Evolutionary conservation across 2,113 vertebrate species (phyloP).

Genomic region (Lophochroa leadbeateri): DNA sequence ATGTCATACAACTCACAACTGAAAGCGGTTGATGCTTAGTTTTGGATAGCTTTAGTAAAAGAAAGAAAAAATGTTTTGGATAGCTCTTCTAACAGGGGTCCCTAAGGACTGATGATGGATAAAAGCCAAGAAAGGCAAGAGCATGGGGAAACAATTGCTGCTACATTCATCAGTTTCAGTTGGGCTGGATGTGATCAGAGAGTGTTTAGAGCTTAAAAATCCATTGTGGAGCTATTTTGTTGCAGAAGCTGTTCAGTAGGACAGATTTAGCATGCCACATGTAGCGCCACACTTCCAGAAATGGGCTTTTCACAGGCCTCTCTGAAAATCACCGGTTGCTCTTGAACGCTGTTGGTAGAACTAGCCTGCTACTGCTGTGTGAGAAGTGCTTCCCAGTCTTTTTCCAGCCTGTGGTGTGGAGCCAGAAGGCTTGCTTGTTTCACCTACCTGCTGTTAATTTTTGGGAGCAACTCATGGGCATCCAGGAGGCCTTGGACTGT

Average conservation of each 20-base stretch:
- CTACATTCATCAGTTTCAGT: neutral
- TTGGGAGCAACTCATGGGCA: neutral
- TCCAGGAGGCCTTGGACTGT: neutral
- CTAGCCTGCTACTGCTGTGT: fast-evolving
- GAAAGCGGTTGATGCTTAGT: neutral
- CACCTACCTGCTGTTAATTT: neutral
- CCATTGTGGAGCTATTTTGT: neutral
- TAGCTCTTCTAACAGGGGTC: neutral
- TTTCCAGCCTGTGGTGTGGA: neutral
- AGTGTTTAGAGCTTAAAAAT: neutral
- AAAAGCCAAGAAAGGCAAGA: neutral
- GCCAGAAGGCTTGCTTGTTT: neutral
- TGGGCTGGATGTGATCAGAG: neutral
- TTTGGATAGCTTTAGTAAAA: neutral
- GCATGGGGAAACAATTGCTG: neutral
- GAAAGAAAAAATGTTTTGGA: neutral
- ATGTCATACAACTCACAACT: neutral
- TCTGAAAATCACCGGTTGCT: neutral
- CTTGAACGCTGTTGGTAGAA: fast-evolving
- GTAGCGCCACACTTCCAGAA: neutral
- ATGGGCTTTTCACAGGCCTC: neutral
- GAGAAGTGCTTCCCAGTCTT: neutral
- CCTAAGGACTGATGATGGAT: neutral
- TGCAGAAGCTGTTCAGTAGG: neutral
- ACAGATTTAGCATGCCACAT: fast-evolving